Base-by-base conservation (phyloP, 2,797 vertebrate species). In the Benthosema pterotum region DNA sequence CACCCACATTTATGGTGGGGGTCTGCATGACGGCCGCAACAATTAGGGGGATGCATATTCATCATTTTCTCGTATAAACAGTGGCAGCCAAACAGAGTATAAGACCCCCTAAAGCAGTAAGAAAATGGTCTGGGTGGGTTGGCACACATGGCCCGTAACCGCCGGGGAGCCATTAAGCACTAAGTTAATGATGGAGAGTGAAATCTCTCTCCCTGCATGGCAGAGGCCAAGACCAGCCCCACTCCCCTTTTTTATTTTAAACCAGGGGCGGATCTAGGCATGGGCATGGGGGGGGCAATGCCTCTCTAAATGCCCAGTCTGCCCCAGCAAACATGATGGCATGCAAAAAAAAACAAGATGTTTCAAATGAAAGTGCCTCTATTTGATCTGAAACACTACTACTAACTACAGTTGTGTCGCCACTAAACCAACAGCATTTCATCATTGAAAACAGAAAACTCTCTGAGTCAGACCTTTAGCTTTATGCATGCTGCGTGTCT, bases 161-260 rank as follows among this genome's bases (percentile, higher is more conserved):
- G 47, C 50, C 18, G 47, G 12, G 46, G 5, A 59, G 52, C 19
- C n/a, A 11, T 54, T 67, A 3, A 52, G 12, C 18, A 55, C 60
- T 63, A 57, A 50, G 38, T 25, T 72, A 71, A 75, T 71, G 15
- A 65, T 28, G 42, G 15, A n/a, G 9, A 51, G 19, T 51, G 22
- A 56, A 54, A 42, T 13, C 32, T 11, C 11, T 43, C 59, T 5
- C 5, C 28, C 25, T 17, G 2, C 32, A 11, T n/a, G 46, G 22
- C 5, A 18, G 2, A 52, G 22, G 47, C 53, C 15, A 47, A 67
- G 22, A 14, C 1, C 14, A 54, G 13, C n/a, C 14, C 32, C n/a
- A n/a, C n/a, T n/a, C n/a, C n/a, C n/a, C n/a, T n/a, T 14, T 74
- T 66, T 38, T 38, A 71, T 3, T 3, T 5, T 25, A 5, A 2